phyloP scores from a whole-genome alignment of 2,888 invertebrate genomes.

The Cryptosula pallasiana region DNA sequence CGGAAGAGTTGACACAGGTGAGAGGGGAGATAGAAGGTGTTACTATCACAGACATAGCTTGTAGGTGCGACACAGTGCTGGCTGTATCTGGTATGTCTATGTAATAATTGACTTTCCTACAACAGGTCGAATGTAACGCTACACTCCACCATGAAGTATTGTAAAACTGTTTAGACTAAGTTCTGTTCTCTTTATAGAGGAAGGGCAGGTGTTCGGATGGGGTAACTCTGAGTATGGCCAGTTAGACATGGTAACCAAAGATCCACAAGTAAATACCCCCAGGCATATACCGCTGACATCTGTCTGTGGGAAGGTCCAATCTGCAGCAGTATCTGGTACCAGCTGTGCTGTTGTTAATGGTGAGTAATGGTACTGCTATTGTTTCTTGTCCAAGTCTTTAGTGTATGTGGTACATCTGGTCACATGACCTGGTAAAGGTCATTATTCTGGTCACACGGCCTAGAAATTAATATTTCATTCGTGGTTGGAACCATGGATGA shows the following conservation, averaged over 20 bases:
- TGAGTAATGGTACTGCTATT: constrained; percentile 49
- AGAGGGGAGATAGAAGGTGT: constrained; percentile 76
- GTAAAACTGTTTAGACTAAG: too few species aligned
- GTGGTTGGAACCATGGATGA: too few species aligned
- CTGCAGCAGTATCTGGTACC: constrained; percentile 79
- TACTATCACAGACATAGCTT: constrained; percentile 73
- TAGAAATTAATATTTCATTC: too few species aligned
- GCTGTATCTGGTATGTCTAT: constrained; percentile 83
- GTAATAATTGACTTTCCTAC: too few species aligned
- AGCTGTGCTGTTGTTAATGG: constrained; percentile 78
- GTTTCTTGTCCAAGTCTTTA: neutral
- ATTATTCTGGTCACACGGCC: too few species aligned
- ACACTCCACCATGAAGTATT: too few species aligned
- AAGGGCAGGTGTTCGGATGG: constrained; percentile 92
- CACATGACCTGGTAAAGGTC: too few species aligned
- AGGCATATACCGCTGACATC: constrained; percentile 59
- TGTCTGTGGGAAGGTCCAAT: constrained; percentile 67
- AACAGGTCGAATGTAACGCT: too few species aligned
- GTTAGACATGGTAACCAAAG: constrained; percentile 56
- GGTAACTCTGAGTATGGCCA: constrained; percentile 92
- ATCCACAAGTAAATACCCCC: constrained; percentile 67
- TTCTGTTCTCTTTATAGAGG: constrained; percentile 66
- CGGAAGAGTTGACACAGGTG: constrained; percentile 55
- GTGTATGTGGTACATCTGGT: too few species aligned
- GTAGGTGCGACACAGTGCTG: constrained; percentile 77